These are phyloP conservation scores for Calycopis cecrops DNA, from an alignment of 1,140 invertebrate species.

Conservation along the genomic window DNA sequence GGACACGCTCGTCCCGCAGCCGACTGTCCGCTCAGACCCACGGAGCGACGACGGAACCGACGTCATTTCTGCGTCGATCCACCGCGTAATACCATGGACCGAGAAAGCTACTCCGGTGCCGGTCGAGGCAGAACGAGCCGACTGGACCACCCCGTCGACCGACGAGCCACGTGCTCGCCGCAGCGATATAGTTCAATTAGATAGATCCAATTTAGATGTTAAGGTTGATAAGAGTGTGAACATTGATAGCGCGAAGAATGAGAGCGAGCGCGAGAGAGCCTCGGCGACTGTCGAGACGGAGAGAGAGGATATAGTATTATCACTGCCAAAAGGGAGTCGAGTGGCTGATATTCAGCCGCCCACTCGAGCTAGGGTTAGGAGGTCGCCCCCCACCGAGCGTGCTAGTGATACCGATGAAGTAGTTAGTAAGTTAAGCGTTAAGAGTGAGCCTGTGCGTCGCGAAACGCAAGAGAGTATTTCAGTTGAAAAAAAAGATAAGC, in stretches of 20 bases:
- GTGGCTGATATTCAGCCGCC: constrained; percentile 60
- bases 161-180: neutral
- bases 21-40: too few species aligned
- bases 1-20: too few species aligned
- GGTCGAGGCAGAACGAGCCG: constrained; percentile 33
- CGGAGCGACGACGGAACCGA: too few species aligned
- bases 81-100: too few species aligned
- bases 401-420: constrained; percentile 39
- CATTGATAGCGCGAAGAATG: constrained; percentile 16
- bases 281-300: constrained; percentile 35
- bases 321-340: constrained; percentile 57
- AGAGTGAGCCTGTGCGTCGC: constrained; percentile 30
- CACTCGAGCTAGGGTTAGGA: constrained; percentile 54
- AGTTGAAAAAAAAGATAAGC: constrained; percentile 20
- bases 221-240: constrained; percentile 21
- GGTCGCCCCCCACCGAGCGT: constrained; percentile 58
- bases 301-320: constrained; percentile 30
- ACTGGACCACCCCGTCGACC: constrained; percentile 14
- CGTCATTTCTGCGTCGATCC: too few species aligned
- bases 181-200: constrained; percentile 13
- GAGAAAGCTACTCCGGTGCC: constrained; percentile 49
- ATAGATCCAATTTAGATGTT: constrained; percentile 30
- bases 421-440: constrained; percentile 42
- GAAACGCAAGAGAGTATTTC: constrained; percentile 22
- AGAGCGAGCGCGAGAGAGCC: constrained; percentile 30